Conservation (phyloP, 1,140 invertebrate genomes). For the Pemphigus obesinymphae region DNA sequence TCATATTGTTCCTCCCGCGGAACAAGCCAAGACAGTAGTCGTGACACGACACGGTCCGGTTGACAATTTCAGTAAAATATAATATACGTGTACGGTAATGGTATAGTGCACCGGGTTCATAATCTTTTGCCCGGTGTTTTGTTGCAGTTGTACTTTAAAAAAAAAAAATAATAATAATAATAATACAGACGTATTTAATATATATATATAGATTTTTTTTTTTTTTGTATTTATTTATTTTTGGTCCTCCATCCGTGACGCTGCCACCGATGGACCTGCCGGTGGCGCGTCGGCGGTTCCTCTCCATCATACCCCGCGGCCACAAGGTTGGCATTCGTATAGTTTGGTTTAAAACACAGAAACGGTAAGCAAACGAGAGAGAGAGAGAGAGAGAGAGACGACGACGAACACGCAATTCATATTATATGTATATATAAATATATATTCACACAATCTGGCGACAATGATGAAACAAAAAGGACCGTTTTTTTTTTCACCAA, state of each 20-base stretch:
- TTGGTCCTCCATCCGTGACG: constrained; percentile 34
- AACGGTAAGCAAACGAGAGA: not conserved
- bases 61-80: constrained; percentile 31
- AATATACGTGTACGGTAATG: too few relatives aligned
- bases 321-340: not conserved
- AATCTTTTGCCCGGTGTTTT: constrained; percentile 22
- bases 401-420: not conserved
- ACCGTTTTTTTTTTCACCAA: not conserved
- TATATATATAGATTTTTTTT: not conserved
- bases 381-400: not conserved
- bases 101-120: constrained; percentile 17
- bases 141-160: constrained; percentile 22
- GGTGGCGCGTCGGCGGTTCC: not conserved
- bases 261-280: constrained; percentile 24
- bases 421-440: not conserved
- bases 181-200: constrained; percentile 17
- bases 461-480: constrained; percentile 32
- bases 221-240: constrained; percentile 37
- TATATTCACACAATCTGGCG: constrained; percentile 25
- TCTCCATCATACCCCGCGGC: not conserved
- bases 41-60: constrained; percentile 37
- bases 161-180: constrained; percentile 14
- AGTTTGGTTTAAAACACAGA: not conserved
- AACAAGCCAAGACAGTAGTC: not conserved
- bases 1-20: constrained; percentile 20